Conservation (phyloP, 2,888 invertebrate genomes). For the Scaptomyza polygonia region DNA sequence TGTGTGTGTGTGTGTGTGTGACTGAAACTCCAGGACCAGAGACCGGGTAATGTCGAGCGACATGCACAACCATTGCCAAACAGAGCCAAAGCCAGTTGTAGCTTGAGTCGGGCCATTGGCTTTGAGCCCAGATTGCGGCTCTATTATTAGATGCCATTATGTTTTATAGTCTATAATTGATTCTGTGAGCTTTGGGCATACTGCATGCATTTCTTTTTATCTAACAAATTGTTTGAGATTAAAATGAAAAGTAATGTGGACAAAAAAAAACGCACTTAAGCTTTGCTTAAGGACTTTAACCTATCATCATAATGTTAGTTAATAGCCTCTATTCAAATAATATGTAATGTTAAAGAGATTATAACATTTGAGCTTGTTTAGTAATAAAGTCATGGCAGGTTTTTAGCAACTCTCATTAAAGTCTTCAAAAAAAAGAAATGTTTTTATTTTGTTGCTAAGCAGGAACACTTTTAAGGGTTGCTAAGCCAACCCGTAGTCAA, state of each 20-base stretch:
- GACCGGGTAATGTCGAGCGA: conserved; percentile 64
- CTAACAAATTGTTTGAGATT: conserved; percentile 75
- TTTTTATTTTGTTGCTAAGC: conserved; percentile 28
- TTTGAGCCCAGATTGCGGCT: conserved; percentile 73
- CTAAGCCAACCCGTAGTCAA: conserved; percentile 17
- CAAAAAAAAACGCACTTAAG: conserved; percentile 36
- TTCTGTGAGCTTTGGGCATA: conserved; percentile 71
- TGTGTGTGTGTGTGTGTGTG: conserved; percentile 4
- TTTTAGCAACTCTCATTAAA: neutral
- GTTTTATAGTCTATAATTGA: conserved; percentile 84
- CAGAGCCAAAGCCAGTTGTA: conserved; percentile 21
- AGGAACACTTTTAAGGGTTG: conserved; percentile 20
- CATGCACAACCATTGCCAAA: conserved; percentile 53
- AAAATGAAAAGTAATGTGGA: conserved; percentile 76
- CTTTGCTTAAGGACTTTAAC: conserved; percentile 25
- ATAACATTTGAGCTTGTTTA: neutral
- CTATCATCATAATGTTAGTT: conserved; percentile 3
- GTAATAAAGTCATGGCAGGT: neutral
- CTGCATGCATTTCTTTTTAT: conserved; percentile 78
- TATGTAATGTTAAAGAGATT: neutral
- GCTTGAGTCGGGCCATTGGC: conserved; percentile 38
- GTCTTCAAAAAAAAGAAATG: neutral
- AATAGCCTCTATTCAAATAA: conserved; percentile 3
- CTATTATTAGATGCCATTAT: conserved; percentile 84
- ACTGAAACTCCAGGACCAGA: conserved; percentile 36